Conservation (phyloP, 2,113 vertebrate genomes). For the Eira barbara region DNA sequence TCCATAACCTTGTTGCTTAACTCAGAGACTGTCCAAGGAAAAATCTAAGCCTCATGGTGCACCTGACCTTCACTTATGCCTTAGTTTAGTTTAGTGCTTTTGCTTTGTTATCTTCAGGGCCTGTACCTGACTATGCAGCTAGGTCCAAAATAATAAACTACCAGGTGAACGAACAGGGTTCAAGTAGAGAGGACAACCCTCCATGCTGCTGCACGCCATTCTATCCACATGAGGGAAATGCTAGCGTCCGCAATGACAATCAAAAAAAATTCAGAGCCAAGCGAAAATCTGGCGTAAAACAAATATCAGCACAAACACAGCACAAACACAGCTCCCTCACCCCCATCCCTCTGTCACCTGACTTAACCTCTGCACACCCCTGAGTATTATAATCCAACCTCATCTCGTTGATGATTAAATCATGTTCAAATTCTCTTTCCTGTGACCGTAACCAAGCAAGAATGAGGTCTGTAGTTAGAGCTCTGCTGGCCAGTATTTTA, state of each 20-base stretch:
- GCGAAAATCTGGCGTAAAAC: background rate
- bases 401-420: background rate
- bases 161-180: background rate
- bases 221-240: background rate
- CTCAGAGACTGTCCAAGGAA: background rate
- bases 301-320: background rate
- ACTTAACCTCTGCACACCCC: background rate
- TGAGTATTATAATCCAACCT: background rate
- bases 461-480: background rate
- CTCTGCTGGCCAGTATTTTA: background rate
- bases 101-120: background rate
- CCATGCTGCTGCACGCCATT: background rate
- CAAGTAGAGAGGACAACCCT: background rate
- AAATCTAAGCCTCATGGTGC: background rate
- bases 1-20: background rate
- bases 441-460: background rate
- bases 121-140: background rate
- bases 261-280: slow-evolving; percentile 18
- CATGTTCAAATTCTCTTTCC: background rate
- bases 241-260: background rate
- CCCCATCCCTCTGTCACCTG: background rate
- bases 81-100: background rate
- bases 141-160: background rate
- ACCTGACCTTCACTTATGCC: background rate
- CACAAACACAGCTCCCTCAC: background rate